Conservation (phyloP, 2,888 invertebrate species). For the Lycia hirtaria region DNA sequence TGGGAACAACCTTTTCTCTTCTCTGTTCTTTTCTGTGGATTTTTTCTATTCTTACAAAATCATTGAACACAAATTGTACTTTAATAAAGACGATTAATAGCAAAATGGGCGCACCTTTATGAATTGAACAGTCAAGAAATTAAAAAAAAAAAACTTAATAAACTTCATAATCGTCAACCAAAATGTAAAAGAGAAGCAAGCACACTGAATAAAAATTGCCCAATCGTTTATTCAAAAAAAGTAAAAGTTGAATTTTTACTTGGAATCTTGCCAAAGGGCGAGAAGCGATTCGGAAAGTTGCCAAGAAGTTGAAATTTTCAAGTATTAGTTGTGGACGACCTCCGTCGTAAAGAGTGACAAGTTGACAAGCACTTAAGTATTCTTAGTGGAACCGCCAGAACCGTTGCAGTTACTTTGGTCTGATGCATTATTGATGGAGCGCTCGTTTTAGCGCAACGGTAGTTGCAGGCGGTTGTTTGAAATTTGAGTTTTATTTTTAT, state of each 20-base stretch:
- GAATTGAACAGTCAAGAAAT: too few relatives aligned
- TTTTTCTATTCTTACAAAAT: too few relatives aligned
- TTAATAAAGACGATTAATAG: too few relatives aligned
- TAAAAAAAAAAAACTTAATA: too few relatives aligned
- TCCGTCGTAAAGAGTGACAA: slow-evolving; percentile 45
- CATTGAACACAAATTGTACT: too few relatives aligned
- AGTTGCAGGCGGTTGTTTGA: not conserved
- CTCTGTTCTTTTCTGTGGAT: too few relatives aligned
- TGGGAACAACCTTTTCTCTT: too few relatives aligned
- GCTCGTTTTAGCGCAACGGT: slow-evolving; percentile 14
- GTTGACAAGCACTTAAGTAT: slow-evolving; percentile 48
- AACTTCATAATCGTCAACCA: not conserved
- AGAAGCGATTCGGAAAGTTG: slow-evolving; percentile 46
- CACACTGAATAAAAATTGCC: slow-evolving; percentile 21
- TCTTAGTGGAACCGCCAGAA: slow-evolving; percentile 29
- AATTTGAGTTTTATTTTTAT: not conserved
- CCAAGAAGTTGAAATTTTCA: slow-evolving; percentile 55
- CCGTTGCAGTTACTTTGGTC: slow-evolving; percentile 20
- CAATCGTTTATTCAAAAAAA: slow-evolving; percentile 49
- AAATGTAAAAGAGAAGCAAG: not conserved
- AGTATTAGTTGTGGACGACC: slow-evolving; percentile 30
- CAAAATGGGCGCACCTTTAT: too few relatives aligned
- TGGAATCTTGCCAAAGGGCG: slow-evolving; percentile 59
- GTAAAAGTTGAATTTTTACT: slow-evolving; percentile 53
- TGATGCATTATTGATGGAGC: slow-evolving; percentile 39